Conservation (phyloP, 2,113 vertebrate genomes). For the Dipodomys spectabilis region DNA sequence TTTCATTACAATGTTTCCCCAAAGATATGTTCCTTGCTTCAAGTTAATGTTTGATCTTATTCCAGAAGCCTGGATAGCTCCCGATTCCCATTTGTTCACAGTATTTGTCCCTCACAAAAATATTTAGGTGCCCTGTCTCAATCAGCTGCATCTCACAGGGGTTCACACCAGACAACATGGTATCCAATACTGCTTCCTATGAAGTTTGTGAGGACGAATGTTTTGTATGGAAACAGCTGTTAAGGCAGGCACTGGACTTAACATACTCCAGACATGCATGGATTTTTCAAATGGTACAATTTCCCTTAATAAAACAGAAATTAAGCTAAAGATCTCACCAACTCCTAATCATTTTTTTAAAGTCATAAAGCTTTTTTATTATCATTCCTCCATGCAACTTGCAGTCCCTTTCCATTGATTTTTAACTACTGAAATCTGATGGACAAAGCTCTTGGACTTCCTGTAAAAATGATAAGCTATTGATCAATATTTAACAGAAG, state of each 20-base stretch:
- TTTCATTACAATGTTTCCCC: neutral
- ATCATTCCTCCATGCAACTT: neutral
- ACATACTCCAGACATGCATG: neutral
- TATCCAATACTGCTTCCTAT: neutral
- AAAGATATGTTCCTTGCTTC: no score
- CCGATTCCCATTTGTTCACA: neutral
- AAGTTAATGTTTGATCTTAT: neutral
- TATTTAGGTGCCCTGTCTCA: neutral
- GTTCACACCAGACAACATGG: neutral
- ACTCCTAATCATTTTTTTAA: neutral
- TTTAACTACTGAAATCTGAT: constrained; percentile 21
- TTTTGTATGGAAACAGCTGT: neutral
- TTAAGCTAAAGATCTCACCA: constrained; percentile 5
- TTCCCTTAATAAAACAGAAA: constrained; percentile 56
- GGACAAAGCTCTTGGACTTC: constrained; percentile 4
- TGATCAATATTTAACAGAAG: neutral
- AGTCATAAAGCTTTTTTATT: neutral
- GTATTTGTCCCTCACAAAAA: neutral
- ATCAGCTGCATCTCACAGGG: neutral
- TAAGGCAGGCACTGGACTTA: neutral
- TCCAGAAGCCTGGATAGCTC: neutral
- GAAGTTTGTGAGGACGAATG: neutral
- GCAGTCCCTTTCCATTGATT: neutral
- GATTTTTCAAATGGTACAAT: constrained; percentile 11
- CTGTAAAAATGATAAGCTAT: constrained; percentile 49